Evolutionary conservation across 1,140 invertebrate genomes (phyloP).

Genomic region (Thaumetopoea pityocampa): DNA sequence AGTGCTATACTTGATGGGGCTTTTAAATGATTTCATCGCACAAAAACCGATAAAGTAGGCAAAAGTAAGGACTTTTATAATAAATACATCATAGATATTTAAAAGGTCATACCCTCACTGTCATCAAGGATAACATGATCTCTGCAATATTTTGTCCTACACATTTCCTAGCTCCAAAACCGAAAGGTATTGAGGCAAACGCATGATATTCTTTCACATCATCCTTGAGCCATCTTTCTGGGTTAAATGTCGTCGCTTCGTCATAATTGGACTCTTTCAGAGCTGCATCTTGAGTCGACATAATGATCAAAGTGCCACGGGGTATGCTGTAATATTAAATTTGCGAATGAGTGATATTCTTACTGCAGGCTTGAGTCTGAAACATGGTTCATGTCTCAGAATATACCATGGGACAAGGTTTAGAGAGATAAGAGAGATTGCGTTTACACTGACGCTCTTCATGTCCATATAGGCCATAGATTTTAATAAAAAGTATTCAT

Average conservation of each 20-base stretch:
- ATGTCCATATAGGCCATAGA: no score
- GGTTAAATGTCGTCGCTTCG: slow-evolving; percentile 81
- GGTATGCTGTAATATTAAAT: slow-evolving; percentile 63
- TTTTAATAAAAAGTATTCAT: no score
- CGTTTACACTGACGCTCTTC: no score
- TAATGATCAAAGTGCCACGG: slow-evolving; percentile 81
- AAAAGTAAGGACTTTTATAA: neutral
- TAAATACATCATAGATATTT: neutral
- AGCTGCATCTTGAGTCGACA: slow-evolving; percentile 82
- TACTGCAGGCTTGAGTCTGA: no score
- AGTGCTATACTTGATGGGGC: no score
- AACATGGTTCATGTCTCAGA: no score
- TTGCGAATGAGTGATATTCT: no score
- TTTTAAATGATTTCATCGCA: no score
- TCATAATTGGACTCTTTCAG: slow-evolving; percentile 83
- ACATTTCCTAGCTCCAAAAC: slow-evolving; percentile 77
- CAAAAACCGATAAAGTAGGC: no score
- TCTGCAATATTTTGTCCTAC: slow-evolving; percentile 78
- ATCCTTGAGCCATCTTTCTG: slow-evolving; percentile 81
- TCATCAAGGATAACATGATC: slow-evolving; percentile 75
- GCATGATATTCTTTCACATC: slow-evolving; percentile 59
- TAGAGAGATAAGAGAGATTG: no score
- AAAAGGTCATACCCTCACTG: slow-evolving; percentile 69
- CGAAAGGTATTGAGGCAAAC: slow-evolving; percentile 79
- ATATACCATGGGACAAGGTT: no score